Percentiles rank a stretch among this genome's conserved stretches.
These are phyloP conservation scores for Fratercula arctica DNA, from an alignment of 2,797 vertebrate species.

Conservation along the genomic window DNA sequence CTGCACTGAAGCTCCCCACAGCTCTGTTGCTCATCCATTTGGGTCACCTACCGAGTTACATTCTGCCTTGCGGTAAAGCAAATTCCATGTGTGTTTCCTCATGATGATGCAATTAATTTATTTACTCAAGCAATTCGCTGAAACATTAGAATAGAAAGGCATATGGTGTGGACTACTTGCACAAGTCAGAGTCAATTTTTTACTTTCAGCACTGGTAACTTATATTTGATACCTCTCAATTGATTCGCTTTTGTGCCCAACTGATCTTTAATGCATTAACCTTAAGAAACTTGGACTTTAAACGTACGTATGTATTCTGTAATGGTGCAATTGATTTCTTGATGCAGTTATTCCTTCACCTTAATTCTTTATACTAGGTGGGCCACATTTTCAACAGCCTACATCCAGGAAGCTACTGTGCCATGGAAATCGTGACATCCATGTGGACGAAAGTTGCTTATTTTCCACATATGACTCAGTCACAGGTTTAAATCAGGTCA, in stretches of 20 bases:
- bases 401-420: background rate
- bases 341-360: background rate
- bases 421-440: background rate
- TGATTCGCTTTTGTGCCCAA: background rate
- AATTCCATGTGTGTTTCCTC: slow-evolving; percentile 1
- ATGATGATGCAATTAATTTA: slow-evolving; percentile 34
- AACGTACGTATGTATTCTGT: background rate
- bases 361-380: background rate
- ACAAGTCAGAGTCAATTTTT: slow-evolving; percentile 12
- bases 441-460: background rate
- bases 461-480: background rate
- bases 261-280: background rate
- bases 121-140: background rate
- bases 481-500: background rate
- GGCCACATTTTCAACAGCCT: background rate
- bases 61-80: slow-evolving; percentile 16
- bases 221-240: background rate
- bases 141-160: background rate
- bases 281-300: background rate
- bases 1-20: slow-evolving; percentile 2
- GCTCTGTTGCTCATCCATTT: slow-evolving; percentile 43
- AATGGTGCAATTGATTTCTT: background rate
- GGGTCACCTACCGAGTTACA: slow-evolving; percentile 40
- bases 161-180: slow-evolving; percentile 4
- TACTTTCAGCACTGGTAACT: background rate